Conservation (phyloP, 2,797 vertebrate species). For the Thamnophis elegans region DNA sequence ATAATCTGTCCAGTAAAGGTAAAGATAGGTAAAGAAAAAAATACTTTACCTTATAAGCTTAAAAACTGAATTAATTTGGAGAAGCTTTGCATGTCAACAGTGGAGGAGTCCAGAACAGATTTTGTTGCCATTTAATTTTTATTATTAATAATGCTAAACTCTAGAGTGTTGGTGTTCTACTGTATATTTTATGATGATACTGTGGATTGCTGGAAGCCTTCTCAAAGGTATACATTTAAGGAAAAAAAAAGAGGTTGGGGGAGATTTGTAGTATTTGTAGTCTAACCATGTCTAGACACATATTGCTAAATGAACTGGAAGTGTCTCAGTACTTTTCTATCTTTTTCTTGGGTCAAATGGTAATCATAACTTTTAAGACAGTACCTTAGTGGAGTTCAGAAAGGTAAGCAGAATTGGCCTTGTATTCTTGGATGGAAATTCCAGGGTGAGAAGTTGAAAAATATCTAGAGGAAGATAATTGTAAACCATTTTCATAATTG, state of each 20-base stretch:
- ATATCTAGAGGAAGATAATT: background rate
- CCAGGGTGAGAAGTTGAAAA: background rate
- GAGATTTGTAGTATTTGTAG: background rate
- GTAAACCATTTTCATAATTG: background rate
- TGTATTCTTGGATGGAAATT: background rate
- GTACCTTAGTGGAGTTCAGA: background rate
- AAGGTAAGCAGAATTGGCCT: background rate
- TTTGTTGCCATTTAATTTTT: background rate
- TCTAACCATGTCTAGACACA: background rate
- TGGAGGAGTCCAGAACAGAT: background rate
- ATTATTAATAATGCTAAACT: background rate
- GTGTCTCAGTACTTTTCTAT: background rate
- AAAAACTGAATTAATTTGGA: background rate
- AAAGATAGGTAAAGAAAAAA: no score
- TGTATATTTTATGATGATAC: background rate
- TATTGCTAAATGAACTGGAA: background rate
- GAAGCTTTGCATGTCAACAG: background rate
- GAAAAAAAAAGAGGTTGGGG: background rate
- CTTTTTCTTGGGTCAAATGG: background rate
- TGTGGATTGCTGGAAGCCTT: background rate
- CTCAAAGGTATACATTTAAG: background rate
- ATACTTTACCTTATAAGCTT: background rate
- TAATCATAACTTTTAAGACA: background rate
- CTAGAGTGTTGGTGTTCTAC: background rate
- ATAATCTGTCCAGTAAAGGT: no score